phyloP scores from a whole-genome alignment of 2,888 invertebrate species.

The Stenotaenia linearis region DNA sequence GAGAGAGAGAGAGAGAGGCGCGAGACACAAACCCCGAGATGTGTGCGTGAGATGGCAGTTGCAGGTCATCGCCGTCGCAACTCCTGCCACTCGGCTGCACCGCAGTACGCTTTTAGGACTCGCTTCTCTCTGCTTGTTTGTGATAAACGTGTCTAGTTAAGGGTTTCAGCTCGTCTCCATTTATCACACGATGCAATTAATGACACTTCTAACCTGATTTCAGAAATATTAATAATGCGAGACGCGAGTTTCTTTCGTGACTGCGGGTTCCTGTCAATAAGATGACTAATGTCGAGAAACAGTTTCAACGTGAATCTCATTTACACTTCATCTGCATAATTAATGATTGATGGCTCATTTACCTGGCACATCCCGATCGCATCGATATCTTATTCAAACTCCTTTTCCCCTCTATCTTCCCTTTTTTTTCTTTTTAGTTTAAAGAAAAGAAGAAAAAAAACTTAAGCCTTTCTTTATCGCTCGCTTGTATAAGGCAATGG shows the following conservation, averaged over 20 bases:
- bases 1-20: not conserved
- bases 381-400: not conserved
- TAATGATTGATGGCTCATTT: constrained; percentile 29
- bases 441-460: not conserved
- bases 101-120: not conserved
- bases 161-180: constrained; percentile 13
- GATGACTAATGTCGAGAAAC: constrained; percentile 26
- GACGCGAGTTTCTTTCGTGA: not conserved
- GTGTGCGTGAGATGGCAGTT: constrained; percentile 9
- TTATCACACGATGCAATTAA: constrained; percentile 6
- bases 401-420: not conserved
- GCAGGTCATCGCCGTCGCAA: constrained; percentile 7
- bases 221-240: constrained; percentile 17
- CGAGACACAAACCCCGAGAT: not conserved
- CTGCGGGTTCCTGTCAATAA: constrained; percentile 7
- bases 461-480: constrained; percentile 16
- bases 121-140: not conserved
- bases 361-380: not conserved
- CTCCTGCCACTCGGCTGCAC: constrained; percentile 8
- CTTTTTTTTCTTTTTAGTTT: not conserved
- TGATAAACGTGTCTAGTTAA: constrained; percentile 16
- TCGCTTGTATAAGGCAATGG: constrained; percentile 12
- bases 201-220: constrained; percentile 20
- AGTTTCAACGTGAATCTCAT: not conserved
- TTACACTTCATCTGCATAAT: constrained; percentile 28